phyloP scores from a whole-genome alignment of 2,113 vertebrate genomes.

The Pyrgilauda ruficollis region DNA sequence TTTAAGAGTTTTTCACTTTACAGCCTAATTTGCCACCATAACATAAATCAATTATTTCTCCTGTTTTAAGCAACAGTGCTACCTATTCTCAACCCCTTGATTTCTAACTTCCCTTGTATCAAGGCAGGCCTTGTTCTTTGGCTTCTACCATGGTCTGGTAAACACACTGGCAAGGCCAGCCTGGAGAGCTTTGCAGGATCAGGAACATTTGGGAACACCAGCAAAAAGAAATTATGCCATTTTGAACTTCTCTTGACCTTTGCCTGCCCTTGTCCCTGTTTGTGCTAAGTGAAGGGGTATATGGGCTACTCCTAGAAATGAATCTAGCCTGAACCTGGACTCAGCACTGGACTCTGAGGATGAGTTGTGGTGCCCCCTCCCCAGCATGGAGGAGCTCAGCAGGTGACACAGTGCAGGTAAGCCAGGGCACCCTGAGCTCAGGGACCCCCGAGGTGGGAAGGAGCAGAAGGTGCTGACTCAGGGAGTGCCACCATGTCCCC shows the following conservation, averaged over 20 bases:
- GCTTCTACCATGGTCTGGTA: slow-evolving; percentile 78
- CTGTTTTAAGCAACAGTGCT: slow-evolving; percentile 84
- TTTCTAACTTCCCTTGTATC: slow-evolving; percentile 75
- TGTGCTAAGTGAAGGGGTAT: slow-evolving; percentile 56
- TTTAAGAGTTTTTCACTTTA: slow-evolving; percentile 82
- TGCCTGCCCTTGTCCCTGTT: slow-evolving; percentile 78
- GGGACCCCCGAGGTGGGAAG: rapidly evolving
- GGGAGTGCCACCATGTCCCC: neutral
- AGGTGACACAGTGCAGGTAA: neutral
- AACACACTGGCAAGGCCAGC: slow-evolving; percentile 62
- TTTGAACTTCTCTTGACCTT: slow-evolving; percentile 87
- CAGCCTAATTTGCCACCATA: slow-evolving; percentile 82
- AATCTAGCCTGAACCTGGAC: too few relatives aligned
- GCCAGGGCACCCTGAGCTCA: neutral
- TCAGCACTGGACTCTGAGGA: slow-evolving; percentile 79
- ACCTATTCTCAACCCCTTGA: slow-evolving; percentile 75
- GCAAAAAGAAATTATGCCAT: slow-evolving; percentile 75
- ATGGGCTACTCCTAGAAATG: too few relatives aligned
- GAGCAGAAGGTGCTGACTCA: neutral
- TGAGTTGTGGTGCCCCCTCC: neutral
- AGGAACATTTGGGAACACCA: slow-evolving; percentile 66
- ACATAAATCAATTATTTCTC: slow-evolving; percentile 90
- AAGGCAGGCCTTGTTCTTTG: slow-evolving; percentile 74
- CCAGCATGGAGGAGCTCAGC: neutral
- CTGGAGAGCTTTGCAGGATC: slow-evolving; percentile 50